Percentiles rank a stretch among this genome's conserved stretches.
phyloP scores from a whole-genome alignment of 2,113 vertebrate species.

The Tamias sibiricus region DNA sequence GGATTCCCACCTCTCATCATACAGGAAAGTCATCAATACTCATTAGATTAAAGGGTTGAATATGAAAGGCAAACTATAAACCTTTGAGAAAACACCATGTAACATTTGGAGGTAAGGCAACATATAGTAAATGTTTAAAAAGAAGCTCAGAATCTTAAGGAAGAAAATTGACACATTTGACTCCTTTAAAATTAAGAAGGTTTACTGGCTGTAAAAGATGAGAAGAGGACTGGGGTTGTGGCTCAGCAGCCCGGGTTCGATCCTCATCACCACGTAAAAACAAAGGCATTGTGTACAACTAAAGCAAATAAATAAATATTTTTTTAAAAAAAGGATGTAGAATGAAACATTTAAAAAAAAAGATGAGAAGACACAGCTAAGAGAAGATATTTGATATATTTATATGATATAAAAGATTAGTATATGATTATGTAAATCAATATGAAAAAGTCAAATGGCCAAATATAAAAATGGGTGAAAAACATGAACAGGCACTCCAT shows the following conservation, averaged over 20 bases:
- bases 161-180: neutral
- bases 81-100: neutral
- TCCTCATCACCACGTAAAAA: too few species aligned
- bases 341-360: too few species aligned
- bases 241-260: too few species aligned
- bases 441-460: too few species aligned
- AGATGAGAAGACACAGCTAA: neutral
- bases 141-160: neutral
- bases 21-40: neutral
- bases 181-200: conserved; percentile 3
- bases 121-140: neutral
- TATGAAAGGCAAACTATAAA: neutral
- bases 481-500: neutral
- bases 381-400: neutral
- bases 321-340: too few species aligned
- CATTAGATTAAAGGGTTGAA: neutral
- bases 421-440: neutral
- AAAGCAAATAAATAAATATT: too few species aligned
- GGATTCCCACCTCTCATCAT: neutral
- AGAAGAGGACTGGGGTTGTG: too few species aligned
- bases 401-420: neutral
- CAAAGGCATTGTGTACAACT: too few species aligned
- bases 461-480: conserved; percentile 4
- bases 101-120: neutral
- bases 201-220: neutral